Conservation (phyloP, 2,888 invertebrate genomes). For the Homarus gammarus region DNA sequence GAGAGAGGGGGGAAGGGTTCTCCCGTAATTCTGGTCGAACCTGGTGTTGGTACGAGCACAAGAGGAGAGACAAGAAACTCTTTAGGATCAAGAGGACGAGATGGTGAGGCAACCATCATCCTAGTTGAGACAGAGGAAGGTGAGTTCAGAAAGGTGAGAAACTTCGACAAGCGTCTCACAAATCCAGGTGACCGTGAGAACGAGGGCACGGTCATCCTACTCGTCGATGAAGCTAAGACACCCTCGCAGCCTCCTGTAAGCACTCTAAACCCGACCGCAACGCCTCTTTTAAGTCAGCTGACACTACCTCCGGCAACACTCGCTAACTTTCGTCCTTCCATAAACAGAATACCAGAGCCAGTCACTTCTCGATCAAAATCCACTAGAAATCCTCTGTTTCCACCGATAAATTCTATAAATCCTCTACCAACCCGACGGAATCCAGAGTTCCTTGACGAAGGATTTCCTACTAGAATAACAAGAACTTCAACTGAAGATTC, state of each 20-base stretch:
- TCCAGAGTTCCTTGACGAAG: background rate
- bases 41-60: background rate
- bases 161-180: background rate
- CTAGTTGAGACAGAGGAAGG: constrained; percentile 41
- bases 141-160: background rate
- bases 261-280: constrained; percentile 25
- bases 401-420: background rate
- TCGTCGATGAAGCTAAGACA: constrained; percentile 10
- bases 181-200: background rate
- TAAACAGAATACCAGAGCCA: background rate
- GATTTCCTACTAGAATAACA: background rate
- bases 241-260: background rate
- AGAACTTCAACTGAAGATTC: background rate
- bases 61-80: background rate
- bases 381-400: background rate
- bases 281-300: background rate
- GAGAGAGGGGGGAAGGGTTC: background rate
- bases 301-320: background rate
- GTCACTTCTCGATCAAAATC: background rate
- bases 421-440: background rate
- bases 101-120: background rate
- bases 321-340: background rate
- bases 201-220: constrained; percentile 25
- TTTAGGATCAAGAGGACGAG: background rate
- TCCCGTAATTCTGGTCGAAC: constrained; percentile 10